Conservation (phyloP, 2,888 invertebrate genomes). For the Athalia rosae region DNA sequence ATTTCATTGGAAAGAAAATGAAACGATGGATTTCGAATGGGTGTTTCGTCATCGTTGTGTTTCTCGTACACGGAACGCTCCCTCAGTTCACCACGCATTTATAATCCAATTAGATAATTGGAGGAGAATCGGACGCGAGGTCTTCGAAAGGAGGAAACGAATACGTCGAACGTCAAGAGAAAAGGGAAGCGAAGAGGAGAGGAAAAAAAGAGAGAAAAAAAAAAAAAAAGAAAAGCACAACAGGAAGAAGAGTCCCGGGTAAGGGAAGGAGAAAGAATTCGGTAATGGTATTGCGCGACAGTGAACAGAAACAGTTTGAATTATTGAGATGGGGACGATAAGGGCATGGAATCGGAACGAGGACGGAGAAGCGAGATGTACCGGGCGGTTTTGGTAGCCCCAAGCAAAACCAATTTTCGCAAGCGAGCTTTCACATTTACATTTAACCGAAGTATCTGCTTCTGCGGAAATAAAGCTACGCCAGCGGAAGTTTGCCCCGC, state of each 20-base stretch:
- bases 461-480: slow-evolving; percentile 43
- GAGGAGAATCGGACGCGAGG: too few relatives aligned
- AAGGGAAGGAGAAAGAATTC: slow-evolving; percentile 11
- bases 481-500: slow-evolving; percentile 38
- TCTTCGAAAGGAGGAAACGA: neutral
- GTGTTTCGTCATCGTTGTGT: too few relatives aligned
- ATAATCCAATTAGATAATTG: too few relatives aligned
- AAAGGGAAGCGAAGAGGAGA: neutral
- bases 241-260: neutral
- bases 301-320: slow-evolving; percentile 44
- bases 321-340: slow-evolving; percentile 40
- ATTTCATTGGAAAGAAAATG: slow-evolving; percentile 16
- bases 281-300: slow-evolving; percentile 17
- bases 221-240: neutral
- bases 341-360: neutral
- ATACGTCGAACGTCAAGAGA: neutral
- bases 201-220: neutral
- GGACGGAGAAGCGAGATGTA: neutral
- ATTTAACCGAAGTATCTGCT: slow-evolving; percentile 36
- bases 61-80: too few relatives aligned
- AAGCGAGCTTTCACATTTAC: slow-evolving; percentile 41
- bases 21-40: neutral
- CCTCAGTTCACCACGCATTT: too few relatives aligned
- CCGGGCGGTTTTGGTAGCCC: slow-evolving; percentile 33
- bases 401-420: slow-evolving; percentile 44